phyloP scores from a whole-genome alignment of 2,797 vertebrate genomes.

The Perodicticus potto region DNA sequence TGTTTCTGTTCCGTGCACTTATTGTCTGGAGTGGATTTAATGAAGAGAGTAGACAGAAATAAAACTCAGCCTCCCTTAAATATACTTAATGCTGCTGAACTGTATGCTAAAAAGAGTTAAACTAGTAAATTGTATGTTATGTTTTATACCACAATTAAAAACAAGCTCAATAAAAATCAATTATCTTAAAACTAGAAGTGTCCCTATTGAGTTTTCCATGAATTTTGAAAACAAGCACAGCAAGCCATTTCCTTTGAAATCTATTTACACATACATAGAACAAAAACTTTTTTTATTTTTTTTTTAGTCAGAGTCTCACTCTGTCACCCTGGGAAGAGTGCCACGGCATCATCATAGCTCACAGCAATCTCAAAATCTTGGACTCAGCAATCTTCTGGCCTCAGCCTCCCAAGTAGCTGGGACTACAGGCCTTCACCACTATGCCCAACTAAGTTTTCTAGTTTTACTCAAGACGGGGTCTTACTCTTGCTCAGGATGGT shows the following conservation, averaged over 20 bases:
- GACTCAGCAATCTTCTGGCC: no score
- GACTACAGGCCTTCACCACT: no score
- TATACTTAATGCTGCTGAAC: neutral
- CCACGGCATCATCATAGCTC: no score
- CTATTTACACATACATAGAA: neutral
- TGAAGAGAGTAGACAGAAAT: neutral
- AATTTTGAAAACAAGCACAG: constrained; percentile 49
- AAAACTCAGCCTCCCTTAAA: neutral
- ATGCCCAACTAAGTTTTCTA: no score
- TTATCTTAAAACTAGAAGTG: constrained; percentile 14
- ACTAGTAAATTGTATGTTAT: neutral
- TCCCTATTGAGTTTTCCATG: neutral
- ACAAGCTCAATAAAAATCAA: neutral
- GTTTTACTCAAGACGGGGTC: no score
- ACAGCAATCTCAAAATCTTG: no score
- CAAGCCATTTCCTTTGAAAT: neutral
- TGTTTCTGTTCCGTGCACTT: neutral
- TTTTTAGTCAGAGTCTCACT: no score
- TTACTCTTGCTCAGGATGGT: no score
- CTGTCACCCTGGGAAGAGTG: no score
- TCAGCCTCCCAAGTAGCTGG: no score
- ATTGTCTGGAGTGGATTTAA: neutral
- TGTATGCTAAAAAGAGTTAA: neutral
- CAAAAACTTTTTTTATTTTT: neutral
- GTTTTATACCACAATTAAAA: neutral